Evolutionary conservation across 2,888 invertebrate species (phyloP).

Genomic region (Petrophora chlorosata): DNA sequence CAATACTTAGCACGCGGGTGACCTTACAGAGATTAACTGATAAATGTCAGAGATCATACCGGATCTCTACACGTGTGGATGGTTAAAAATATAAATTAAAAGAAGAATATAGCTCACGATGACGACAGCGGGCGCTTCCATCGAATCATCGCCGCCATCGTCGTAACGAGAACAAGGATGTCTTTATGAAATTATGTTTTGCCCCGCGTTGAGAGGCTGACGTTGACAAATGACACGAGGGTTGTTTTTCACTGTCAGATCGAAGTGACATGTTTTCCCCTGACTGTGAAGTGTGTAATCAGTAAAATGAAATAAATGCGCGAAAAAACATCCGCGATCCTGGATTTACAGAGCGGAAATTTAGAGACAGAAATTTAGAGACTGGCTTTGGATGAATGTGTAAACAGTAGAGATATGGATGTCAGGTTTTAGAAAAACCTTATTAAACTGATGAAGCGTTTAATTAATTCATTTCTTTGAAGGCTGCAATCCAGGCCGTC

Average conservation of each 20-base stretch:
- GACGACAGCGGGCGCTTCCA: constrained; percentile 40
- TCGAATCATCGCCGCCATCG: constrained; percentile 57
- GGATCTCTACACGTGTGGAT: too few species aligned
- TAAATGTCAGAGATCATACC: too few species aligned
- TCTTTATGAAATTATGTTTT: constrained; percentile 81
- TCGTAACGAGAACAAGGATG: constrained; percentile 75
- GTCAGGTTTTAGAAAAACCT: too few species aligned
- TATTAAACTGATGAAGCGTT: too few species aligned
- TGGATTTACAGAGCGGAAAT: constrained; percentile 22
- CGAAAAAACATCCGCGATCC: constrained; percentile 45
- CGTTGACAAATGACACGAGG: constrained; percentile 78
- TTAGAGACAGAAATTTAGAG: too few species aligned
- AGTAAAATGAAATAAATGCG: constrained; percentile 66
- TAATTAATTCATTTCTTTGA: constrained; percentile 26
- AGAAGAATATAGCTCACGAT: constrained; percentile 56
- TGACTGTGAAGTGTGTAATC: constrained; percentile 69
- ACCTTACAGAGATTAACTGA: too few species aligned
- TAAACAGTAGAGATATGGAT: constrained; percentile 5
- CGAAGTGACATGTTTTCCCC: constrained; percentile 77
- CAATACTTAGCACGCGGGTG: too few species aligned
- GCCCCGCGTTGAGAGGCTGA: constrained; percentile 73
- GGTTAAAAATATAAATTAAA: too few species aligned
- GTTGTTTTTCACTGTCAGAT: constrained; percentile 80
- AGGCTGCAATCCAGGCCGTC: constrained; percentile 33
- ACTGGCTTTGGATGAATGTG: constrained; percentile 3